Evolutionary conservation across 1,140 invertebrate genomes (phyloP), one percentile per base, ranked within the genome.

Genomic region (Ceratosolen fusciceps): DNA sequence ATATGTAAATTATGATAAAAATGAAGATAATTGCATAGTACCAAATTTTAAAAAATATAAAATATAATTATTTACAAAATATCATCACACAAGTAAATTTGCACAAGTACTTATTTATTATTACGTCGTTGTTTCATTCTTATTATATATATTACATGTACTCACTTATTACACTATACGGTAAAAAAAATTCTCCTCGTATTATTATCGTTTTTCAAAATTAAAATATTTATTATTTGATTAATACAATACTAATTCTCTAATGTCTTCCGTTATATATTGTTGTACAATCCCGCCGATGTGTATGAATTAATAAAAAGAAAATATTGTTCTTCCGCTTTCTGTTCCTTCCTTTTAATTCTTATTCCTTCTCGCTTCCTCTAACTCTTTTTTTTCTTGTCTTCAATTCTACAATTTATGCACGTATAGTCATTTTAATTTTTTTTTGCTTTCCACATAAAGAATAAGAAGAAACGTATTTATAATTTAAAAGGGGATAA

Each of bases 81-180:
- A 24, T 26, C 8, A 24, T 26, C 58, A 26, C 29, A 10, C 9
- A 60, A 60, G 7, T 26, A 26, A 29, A 60, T 43, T 43, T 43
- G 39, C 39, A 43, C n/a, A n/a, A n/a, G n/a, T n/a, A n/a, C n/a
- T n/a, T n/a, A n/a, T n/a, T n/a, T 43, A 43, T 43, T 43, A 12
- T 12, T 7, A 43, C 39, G 5, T 43, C 12, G 12, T 7, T 43
- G 12, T 43, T 12, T 43, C 39, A 12, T 43, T 43, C 5, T 43
- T 5, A 72, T 31, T 54, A 19, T 16, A 29, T 37, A 5, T 14
- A 67, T 31, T 16, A 2, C n/a, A 31, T 26, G 19, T 79, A 80
- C 78, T 80, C n/a, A 80, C 78, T 80, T 80, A n/a, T 29, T 29
- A 74, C 72, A 49, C 71, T n/a, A 60, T 80, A 68, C 72, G 47